Percentiles rank a stretch among this genome's conserved stretches.
phyloP scores from a whole-genome alignment of 2,888 invertebrate species.

The Leucoma salicis region DNA sequence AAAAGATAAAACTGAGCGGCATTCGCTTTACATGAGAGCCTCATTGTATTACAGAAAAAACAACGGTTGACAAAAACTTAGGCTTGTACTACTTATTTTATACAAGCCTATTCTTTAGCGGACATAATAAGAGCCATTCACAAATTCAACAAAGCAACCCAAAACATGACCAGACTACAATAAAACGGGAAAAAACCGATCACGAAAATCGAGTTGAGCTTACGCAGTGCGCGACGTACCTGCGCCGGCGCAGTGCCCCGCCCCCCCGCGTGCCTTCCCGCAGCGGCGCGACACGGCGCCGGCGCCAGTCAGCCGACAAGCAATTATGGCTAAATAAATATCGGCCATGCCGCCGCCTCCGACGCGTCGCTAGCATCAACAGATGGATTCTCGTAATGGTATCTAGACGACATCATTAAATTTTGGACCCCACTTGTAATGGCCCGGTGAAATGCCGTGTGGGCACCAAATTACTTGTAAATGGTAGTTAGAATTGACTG shows the following conservation, averaged over 20 bases:
- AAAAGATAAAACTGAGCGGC: too few species aligned
- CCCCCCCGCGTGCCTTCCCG: slow-evolving; percentile 27
- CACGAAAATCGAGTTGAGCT: slow-evolving; percentile 74
- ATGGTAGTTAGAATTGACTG: slow-evolving; percentile 49
- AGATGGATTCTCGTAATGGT: slow-evolving; percentile 65
- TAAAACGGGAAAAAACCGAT: slow-evolving; percentile 65
- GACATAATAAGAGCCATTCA: slow-evolving; percentile 63
- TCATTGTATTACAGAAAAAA: too few species aligned
- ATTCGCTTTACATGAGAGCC: too few species aligned
- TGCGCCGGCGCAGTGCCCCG: slow-evolving; percentile 53
- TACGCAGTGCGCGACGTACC: slow-evolving; percentile 69
- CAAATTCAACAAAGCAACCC: slow-evolving; percentile 74
- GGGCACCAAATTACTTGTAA: slow-evolving; percentile 58
- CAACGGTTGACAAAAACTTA: too few species aligned
- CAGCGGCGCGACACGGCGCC: slow-evolving; percentile 73
- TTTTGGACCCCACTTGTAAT: slow-evolving; percentile 58
- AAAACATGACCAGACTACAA: slow-evolving; percentile 72
- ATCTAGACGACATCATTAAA: slow-evolving; percentile 72
- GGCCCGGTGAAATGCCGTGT: slow-evolving; percentile 57
- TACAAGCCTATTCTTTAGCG: slow-evolving; percentile 42
- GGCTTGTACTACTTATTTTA: slow-evolving; percentile 39
- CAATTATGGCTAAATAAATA: slow-evolving; percentile 82
- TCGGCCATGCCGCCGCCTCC: slow-evolving; percentile 74
- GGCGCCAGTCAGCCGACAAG: slow-evolving; percentile 79
- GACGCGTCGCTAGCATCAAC: slow-evolving; percentile 64